phyloP scores from a whole-genome alignment of 30 jellyfish, hydroid and myxozoan genomes.

The Pelagia noctiluca region DNA sequence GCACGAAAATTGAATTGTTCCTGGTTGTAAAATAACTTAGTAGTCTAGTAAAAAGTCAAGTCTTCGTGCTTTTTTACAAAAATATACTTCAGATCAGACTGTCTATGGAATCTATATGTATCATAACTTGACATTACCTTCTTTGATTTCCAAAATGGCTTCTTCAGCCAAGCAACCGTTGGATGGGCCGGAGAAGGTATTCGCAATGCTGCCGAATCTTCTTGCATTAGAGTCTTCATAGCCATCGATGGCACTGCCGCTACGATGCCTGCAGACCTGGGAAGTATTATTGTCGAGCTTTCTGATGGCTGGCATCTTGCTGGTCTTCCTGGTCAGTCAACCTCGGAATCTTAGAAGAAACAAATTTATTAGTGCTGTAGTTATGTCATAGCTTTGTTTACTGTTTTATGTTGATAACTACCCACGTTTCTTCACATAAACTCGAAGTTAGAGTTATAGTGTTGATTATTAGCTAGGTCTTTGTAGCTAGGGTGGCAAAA shows the following conservation, averaged over 20 bases:
- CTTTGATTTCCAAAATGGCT: neutral
- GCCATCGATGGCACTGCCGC: constrained; percentile 44
- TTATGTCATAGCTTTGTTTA: too few species aligned
- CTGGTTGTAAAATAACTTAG: too few species aligned
- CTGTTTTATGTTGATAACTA: too few species aligned
- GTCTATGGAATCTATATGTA: neutral
- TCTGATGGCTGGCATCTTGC: constrained; percentile 21
- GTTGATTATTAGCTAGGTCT: too few species aligned
- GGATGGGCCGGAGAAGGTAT: neutral
- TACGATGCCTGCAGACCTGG: constrained; percentile 11
- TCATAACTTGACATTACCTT: neutral
- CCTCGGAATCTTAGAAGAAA: too few species aligned
- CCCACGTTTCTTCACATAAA: too few species aligned
- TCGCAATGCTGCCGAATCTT: neutral
- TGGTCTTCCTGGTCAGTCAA: too few species aligned
- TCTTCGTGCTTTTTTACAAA: neutral
- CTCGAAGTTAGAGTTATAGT: too few species aligned
- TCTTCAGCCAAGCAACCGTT: neutral
- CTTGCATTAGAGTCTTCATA: constrained; percentile 13
- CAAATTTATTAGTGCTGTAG: too few species aligned
- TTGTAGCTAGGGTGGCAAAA: too few species aligned
- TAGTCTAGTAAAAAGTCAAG: neutral
- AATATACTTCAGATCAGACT: neutral
- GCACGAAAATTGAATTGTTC: too few species aligned
- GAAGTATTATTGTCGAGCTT: neutral